Evolutionary conservation across 2,888 invertebrate species (phyloP).

Genomic region (Lepidocyrtoides sp.): DNA sequence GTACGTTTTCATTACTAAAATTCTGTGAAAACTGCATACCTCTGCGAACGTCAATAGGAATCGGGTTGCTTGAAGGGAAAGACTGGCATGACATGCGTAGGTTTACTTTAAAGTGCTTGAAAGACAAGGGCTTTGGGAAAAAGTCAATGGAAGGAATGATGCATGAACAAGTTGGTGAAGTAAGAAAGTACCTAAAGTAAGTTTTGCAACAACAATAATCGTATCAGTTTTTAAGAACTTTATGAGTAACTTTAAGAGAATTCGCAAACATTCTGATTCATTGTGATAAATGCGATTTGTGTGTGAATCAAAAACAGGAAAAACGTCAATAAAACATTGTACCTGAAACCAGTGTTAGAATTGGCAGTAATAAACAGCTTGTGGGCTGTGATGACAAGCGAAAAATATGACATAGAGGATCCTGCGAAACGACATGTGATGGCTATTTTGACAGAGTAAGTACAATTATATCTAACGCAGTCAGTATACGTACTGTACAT

Average conservation of each 20-base stretch:
- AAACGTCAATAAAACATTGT: constrained; percentile 74
- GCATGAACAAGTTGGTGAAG: constrained; percentile 81
- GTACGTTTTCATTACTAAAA: no score
- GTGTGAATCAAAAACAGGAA: constrained; percentile 52
- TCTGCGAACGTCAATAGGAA: constrained; percentile 56
- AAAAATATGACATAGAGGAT: constrained; percentile 84
- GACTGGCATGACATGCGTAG: constrained; percentile 83
- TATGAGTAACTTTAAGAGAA: not conserved
- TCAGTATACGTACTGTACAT: no score
- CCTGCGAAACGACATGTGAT: constrained; percentile 80
- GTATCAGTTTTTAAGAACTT: not conserved
- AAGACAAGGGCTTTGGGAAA: constrained; percentile 83
- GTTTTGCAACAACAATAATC: not conserved
- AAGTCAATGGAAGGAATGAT: constrained; percentile 82
- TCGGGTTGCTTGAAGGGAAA: constrained; percentile 82
- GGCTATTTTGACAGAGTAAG: constrained; percentile 82
- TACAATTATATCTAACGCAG: no score
- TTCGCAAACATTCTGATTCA: not conserved
- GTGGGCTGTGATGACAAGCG: constrained; percentile 83
- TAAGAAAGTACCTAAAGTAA: constrained; percentile 77
- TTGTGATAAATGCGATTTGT: not conserved
- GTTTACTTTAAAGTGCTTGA: constrained; percentile 80
- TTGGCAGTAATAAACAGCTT: constrained; percentile 82
- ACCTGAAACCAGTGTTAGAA: constrained; percentile 82
- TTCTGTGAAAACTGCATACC: no score